phyloP scores from a whole-genome alignment of 1,140 invertebrate genomes.

The Sinonovacula constricta region DNA sequence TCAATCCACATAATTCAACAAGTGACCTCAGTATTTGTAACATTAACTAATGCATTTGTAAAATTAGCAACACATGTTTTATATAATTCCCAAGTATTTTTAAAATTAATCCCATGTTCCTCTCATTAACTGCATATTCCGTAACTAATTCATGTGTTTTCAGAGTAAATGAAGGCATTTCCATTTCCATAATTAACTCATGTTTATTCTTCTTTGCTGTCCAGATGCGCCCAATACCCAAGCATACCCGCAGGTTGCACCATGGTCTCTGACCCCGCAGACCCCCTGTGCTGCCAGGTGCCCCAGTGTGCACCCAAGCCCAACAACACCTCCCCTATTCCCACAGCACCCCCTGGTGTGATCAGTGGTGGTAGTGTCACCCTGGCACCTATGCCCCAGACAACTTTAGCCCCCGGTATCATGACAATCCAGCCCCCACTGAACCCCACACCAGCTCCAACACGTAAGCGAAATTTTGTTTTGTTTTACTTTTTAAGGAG shows the following conservation, averaged over 20 bases:
- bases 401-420: conserved; percentile 25
- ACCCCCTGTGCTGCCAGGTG: conserved; percentile 56
- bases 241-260: conserved; percentile 46
- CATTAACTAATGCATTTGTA: too few species aligned
- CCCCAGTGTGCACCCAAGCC: conserved; percentile 55
- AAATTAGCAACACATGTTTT: too few species aligned
- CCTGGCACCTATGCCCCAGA: conserved; percentile 42
- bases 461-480: conserved; percentile 32
- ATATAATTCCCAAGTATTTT: too few species aligned
- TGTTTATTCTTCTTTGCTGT: too few species aligned
- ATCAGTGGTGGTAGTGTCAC: conserved; percentile 53
- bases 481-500: too few species aligned
- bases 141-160: too few species aligned
- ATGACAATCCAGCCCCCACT: conserved; percentile 31
- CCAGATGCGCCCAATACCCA: conserved; percentile 49
- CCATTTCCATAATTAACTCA: too few species aligned
- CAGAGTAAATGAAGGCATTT: too few species aligned
- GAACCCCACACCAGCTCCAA: conserved; percentile 4
- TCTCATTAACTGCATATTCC: too few species aligned
- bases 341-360: conserved; percentile 47
- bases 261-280: conserved; percentile 50
- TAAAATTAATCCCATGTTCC: too few species aligned
- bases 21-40: too few species aligned
- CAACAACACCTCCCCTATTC: conserved; percentile 16
- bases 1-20: too few species aligned